Percentiles rank a stretch among this genome's conserved stretches.
Conservation (phyloP, 1,140 invertebrate species). For the Ephestia elutella region DNA sequence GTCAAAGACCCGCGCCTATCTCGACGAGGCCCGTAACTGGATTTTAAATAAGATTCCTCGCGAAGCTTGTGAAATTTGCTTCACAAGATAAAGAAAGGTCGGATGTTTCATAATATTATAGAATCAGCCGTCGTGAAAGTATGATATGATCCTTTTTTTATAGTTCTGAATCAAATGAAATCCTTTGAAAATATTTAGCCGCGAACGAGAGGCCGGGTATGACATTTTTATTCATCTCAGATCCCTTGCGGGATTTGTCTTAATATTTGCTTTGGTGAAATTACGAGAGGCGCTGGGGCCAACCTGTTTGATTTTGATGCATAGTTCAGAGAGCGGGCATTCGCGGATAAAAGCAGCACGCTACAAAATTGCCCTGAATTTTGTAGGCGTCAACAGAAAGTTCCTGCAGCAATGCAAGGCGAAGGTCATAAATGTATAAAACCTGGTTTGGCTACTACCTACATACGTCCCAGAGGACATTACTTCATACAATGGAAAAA, state of each 20-base stretch:
- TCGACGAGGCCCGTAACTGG: slow-evolving; percentile 57
- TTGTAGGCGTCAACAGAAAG: slow-evolving; percentile 12
- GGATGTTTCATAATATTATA: slow-evolving; percentile 54
- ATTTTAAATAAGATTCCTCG: slow-evolving; percentile 71
- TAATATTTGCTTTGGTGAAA: slow-evolving; percentile 66
- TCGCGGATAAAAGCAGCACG: slow-evolving; percentile 37
- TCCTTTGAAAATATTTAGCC: slow-evolving; percentile 19
- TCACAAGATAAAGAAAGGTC: slow-evolving; percentile 70
- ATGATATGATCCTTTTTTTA: slow-evolving; percentile 56
- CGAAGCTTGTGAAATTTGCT: slow-evolving; percentile 61
- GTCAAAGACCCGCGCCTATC: slow-evolving; percentile 66
- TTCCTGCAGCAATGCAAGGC: neutral
- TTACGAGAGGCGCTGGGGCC: slow-evolving; percentile 48
- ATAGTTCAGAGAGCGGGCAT: slow-evolving; percentile 53
- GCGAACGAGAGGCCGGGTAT: slow-evolving; percentile 26
- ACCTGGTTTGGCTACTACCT: neutral
- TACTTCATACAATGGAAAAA: neutral
- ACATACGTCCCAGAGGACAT: neutral
- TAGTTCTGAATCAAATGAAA: slow-evolving; percentile 36
- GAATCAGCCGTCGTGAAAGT: slow-evolving; percentile 49
- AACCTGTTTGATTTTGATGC: slow-evolving; percentile 68
- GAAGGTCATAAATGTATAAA: neutral
- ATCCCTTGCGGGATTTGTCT: slow-evolving; percentile 52
- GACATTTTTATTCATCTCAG: slow-evolving; percentile 46
- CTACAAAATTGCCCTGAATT: slow-evolving; percentile 12